phyloP scores from a whole-genome alignment of 2,113 vertebrate species.

The Pollimyrus isidori region DNA sequence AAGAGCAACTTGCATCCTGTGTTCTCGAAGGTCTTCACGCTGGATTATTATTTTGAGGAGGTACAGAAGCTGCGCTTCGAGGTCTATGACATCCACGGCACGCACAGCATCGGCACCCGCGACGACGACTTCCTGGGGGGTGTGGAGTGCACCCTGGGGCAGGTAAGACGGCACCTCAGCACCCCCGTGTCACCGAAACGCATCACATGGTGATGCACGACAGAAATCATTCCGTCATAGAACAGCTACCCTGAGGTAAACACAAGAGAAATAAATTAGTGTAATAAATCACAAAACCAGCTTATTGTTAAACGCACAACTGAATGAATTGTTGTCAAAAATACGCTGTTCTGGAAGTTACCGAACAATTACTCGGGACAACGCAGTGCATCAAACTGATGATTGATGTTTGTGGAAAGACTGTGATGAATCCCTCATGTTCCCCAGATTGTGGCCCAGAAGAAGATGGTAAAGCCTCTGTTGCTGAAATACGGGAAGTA shows the following conservation, averaged over 20 bases:
- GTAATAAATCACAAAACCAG: background rate
- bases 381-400: background rate
- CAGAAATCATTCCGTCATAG: background rate
- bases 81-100: slow-evolving; percentile 83
- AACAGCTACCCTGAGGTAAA: background rate
- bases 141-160: slow-evolving; percentile 84
- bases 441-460: slow-evolving; percentile 86
- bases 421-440: slow-evolving; percentile 25
- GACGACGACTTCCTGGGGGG: slow-evolving; percentile 89
- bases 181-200: background rate
- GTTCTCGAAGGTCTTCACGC: slow-evolving; percentile 82
- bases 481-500: slow-evolving; percentile 84
- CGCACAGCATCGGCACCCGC: slow-evolving; percentile 68
- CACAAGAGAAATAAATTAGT: background rate
- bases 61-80: slow-evolving; percentile 90
- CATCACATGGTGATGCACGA: background rate
- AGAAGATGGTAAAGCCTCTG: slow-evolving; percentile 79
- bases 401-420: background rate
- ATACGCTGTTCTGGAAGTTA: background rate
- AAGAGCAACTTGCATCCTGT: slow-evolving; percentile 87
- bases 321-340: background rate
- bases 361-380: background rate
- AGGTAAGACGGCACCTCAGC: slow-evolving; percentile 55
- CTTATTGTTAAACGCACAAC: background rate
- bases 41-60: slow-evolving; percentile 92